Evolutionary conservation across 2,888 invertebrate genomes (phyloP).

Genomic region (Drosophila paramelanica): DNA sequence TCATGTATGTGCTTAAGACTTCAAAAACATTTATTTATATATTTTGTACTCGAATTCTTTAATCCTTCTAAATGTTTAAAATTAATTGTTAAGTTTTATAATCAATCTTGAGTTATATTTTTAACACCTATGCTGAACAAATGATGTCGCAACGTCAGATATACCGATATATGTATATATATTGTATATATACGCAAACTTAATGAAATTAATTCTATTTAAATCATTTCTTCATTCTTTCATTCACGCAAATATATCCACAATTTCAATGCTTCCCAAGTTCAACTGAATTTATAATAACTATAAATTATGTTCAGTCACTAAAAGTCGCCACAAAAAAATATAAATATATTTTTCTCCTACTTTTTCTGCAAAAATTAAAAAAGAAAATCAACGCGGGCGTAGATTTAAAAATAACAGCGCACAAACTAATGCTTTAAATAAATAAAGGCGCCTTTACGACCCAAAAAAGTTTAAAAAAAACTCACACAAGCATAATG

Average conservation of each 20-base stretch:
- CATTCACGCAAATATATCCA: slow-evolving; percentile 26
- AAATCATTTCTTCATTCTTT: slow-evolving; percentile 3
- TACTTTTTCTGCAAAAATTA: slow-evolving; percentile 9
- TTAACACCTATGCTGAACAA: slow-evolving; percentile 20
- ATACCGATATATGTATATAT: not conserved
- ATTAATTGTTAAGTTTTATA: not conserved
- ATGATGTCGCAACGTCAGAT: slow-evolving; percentile 7
- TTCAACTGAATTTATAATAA: slow-evolving; percentile 68
- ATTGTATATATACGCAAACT: not conserved
- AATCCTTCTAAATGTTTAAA: not conserved
- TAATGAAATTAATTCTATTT: slow-evolving; percentile 15
- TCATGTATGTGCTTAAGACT: not conserved
- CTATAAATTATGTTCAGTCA: slow-evolving; percentile 73
- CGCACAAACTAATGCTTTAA: slow-evolving; percentile 74
- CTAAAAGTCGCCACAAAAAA: slow-evolving; percentile 64
- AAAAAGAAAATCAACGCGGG: slow-evolving; percentile 11
- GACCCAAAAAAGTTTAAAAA: slow-evolving; percentile 37
- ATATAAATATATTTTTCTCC: slow-evolving; percentile 26
- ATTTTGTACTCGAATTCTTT: not conserved
- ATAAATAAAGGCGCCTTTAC: slow-evolving; percentile 64
- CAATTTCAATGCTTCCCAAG: slow-evolving; percentile 45
- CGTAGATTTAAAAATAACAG: slow-evolving; percentile 65
- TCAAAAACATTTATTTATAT: too few species aligned
- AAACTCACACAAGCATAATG: slow-evolving; percentile 12
- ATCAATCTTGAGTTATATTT: slow-evolving; percentile 24